phyloP scores from a whole-genome alignment of 2,888 invertebrate genomes.

The Branchellion lobata region DNA sequence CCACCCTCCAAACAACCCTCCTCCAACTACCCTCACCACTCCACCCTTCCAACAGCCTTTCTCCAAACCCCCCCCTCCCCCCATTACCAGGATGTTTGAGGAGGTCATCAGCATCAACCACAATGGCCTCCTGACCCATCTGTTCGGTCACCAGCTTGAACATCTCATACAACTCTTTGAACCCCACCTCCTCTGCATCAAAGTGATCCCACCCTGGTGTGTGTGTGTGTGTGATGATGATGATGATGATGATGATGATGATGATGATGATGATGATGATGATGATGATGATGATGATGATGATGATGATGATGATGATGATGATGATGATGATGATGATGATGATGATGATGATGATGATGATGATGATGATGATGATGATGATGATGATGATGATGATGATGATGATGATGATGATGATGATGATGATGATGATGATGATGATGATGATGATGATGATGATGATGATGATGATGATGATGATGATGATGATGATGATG shows the following conservation, averaged over 20 bases:
- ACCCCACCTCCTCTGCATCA: constrained; percentile 53
- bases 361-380: constrained; percentile 30
- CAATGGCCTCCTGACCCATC: constrained; percentile 53
- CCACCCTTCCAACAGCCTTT: not conserved
- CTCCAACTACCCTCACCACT: no score
- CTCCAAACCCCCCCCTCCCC: not conserved
- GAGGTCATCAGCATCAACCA: constrained; percentile 54
- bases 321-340: constrained; percentile 31
- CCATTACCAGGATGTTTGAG: constrained; percentile 53
- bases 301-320: constrained; percentile 43
- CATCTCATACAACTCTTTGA: constrained; percentile 53
- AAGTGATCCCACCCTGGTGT: constrained; percentile 54
- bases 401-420: constrained; percentile 44
- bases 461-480: constrained; percentile 31
- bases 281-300: constrained; percentile 43
- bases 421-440: constrained; percentile 3
- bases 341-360: constrained; percentile 36
- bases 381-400: constrained; percentile 44
- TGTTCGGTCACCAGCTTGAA: constrained; percentile 52
- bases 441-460: constrained; percentile 16
- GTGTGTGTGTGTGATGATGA: constrained; percentile 1
- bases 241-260: constrained; percentile 37
- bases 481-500: constrained; percentile 1
- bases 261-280: constrained; percentile 31
- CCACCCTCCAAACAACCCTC: no score